phyloP scores from a whole-genome alignment of 2,888 invertebrate genomes.

The Drosophila aldrichi region DNA sequence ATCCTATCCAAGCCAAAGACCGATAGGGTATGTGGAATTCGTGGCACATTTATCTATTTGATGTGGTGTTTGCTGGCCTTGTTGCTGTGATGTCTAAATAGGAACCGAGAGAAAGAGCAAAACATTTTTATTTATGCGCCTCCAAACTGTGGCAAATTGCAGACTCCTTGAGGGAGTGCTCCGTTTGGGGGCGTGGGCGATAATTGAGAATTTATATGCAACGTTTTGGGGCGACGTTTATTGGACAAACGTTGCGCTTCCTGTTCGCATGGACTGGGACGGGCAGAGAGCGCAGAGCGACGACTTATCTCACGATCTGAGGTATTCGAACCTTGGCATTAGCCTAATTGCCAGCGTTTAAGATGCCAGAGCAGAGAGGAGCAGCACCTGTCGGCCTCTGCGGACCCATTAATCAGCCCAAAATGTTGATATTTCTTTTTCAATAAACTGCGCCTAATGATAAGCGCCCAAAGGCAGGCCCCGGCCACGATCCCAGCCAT shows the following conservation, averaged over 20 bases:
- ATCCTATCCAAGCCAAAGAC: rapidly evolving
- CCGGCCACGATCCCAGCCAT: conserved; percentile 31
- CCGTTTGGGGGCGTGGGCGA: conserved; percentile 69
- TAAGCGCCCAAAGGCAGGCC: conserved; percentile 51
- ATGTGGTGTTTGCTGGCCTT: conserved; percentile 2
- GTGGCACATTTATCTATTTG: neutral
- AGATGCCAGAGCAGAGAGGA: conserved; percentile 26
- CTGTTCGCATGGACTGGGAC: conserved; percentile 42
- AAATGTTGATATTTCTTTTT: conserved; percentile 56
- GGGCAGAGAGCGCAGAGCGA: neutral
- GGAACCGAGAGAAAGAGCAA: conserved; percentile 46
- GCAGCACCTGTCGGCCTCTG: conserved; percentile 66
- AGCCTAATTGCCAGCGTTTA: conserved; percentile 56
- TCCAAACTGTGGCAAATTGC: conserved; percentile 66
- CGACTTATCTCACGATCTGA: conserved; percentile 31
- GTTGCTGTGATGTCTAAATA: conserved; percentile 71
- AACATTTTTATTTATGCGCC: conserved; percentile 58
- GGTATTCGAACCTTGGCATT: conserved; percentile 44
- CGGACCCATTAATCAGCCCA: conserved; percentile 71
- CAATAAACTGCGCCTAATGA: conserved; percentile 78
- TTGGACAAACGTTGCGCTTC: conserved; percentile 70
- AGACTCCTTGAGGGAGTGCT: conserved; percentile 38
- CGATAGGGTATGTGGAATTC: conserved; percentile 20
- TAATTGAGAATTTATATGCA: conserved; percentile 76
- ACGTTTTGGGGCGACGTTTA: conserved; percentile 73